Evolutionary conservation across 2,113 vertebrate genomes (phyloP), one percentile per base, ranked within the genome.

Genomic region (Carassius auratus): DNA sequence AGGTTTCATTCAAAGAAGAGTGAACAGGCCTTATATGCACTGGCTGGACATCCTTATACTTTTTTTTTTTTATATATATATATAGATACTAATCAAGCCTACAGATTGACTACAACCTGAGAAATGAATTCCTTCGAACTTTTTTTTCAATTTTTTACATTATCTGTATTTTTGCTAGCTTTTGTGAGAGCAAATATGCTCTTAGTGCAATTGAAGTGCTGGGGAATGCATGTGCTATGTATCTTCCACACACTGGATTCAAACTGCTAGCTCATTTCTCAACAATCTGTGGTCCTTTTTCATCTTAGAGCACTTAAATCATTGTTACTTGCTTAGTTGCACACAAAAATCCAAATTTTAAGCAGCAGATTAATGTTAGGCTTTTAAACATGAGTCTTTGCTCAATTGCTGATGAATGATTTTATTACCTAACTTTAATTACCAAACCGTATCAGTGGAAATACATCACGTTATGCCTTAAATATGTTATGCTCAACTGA

Each of bases 161-260:
- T 30, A 42, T 76, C 21, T 66, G 9, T 21, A 45, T 15, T 57
- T 76, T 75, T 81, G 71, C 76, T 38, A 26, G 50, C 36, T 64
- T 80, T 81, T 36, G 50, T 30, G 33, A 84, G 50, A 68, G 62
- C 83, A 52, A 36, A 6, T 52, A 57, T 17, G 15, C 68, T 83
- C 36, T 85, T 64, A 83, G 42, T 83, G 55, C 57, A 80, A 81
- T 84, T 30, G 62, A 78, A 86, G 19, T 48, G 59, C 69, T 84
- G 59, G 76, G 73, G 21, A 38, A 66, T 45, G 48, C 38, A 13
- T 38, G 57, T 84, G 76, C 85, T 85, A 81, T 75, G 64, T 36
- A 64, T 84, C 75, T 86, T 68, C 84, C 69, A 80, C 45, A 78
- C 64, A 66, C 57, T 61, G 45, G 4, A 64, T 64, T 76, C 26